These are phyloP conservation scores for Distichodus sexfasciatus DNA, from an alignment of 2,797 vertebrate genomes.

Conservation along the genomic window DNA sequence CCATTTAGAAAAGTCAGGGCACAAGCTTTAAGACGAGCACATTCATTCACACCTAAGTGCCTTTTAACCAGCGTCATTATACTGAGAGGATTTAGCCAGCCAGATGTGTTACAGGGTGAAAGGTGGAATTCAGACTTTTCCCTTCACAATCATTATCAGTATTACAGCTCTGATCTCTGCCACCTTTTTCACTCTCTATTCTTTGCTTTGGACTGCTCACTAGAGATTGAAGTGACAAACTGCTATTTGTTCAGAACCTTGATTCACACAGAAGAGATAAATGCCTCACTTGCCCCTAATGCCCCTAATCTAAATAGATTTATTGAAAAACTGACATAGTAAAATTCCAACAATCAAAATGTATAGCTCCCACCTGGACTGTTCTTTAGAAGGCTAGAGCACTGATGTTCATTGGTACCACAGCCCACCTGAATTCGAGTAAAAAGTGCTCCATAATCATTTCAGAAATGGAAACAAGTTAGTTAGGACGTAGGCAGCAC, in stretches of 20 bases:
- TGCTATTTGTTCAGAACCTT: neutral
- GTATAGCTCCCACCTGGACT: no score
- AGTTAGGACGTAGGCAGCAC: neutral
- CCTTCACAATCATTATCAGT: neutral
- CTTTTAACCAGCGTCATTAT: slow-evolving; percentile 52
- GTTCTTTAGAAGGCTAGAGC: no score
- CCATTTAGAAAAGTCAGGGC: slow-evolving; percentile 22
- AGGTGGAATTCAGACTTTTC: neutral
- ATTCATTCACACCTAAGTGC: slow-evolving; percentile 41
- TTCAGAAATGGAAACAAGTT: neutral
- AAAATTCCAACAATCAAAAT: no score
- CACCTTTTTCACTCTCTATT: neutral
- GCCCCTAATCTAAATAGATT: no score
- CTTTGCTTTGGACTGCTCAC: neutral
- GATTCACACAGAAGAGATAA: neutral
- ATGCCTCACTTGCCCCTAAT: no score
- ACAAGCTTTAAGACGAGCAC: slow-evolving; percentile 10
- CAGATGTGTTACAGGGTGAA: slow-evolving; percentile 36
- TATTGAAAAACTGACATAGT: no score
- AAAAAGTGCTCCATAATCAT: no score
- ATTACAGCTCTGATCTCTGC: neutral
- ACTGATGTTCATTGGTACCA: no score
- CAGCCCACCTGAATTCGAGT: no score
- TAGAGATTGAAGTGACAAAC: neutral
- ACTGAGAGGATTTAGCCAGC: slow-evolving; percentile 46